Evolutionary conservation across 2,888 invertebrate genomes (phyloP).

Genomic region (Neoitamus cyanurus): DNA sequence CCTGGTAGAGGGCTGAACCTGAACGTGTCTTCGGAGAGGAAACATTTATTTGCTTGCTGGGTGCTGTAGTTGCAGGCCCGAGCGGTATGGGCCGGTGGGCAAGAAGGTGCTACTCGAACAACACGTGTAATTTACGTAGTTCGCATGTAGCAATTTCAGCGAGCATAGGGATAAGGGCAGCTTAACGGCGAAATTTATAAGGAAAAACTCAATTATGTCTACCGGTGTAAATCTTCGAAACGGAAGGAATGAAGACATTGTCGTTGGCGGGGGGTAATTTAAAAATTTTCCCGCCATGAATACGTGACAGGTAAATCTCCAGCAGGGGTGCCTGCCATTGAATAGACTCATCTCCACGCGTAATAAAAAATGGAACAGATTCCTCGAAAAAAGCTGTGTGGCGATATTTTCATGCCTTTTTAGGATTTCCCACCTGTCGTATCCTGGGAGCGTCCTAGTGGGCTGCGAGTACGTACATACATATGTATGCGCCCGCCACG

Average conservation of each 20-base stretch:
- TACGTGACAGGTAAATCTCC: neutral
- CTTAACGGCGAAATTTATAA: neutral
- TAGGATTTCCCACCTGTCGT: neutral
- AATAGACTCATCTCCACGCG: neutral
- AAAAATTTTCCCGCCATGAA: neutral
- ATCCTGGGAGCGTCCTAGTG: neutral
- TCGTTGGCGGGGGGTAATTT: neutral
- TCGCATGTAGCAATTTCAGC: neutral
- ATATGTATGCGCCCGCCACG: neutral
- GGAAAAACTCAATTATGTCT: neutral
- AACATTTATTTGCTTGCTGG: neutral
- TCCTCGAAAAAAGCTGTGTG: neutral
- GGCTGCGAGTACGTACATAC: neutral
- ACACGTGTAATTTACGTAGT: conserved; percentile 1
- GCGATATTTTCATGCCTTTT: neutral
- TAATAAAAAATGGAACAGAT: neutral
- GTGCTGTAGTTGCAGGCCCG: neutral
- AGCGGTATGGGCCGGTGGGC: neutral
- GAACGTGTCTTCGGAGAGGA: neutral
- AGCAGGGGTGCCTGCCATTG: neutral
- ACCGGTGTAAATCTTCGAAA: neutral
- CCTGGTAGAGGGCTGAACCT: neutral
- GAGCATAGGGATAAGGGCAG: neutral
- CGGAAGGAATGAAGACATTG: neutral
- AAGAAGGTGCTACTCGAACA: neutral